A percentile compares a stretch with the other conserved stretches of the same genome.
phyloP scores from a whole-genome alignment of 2,797 vertebrate genomes.

The Gorsachius magnificus region DNA sequence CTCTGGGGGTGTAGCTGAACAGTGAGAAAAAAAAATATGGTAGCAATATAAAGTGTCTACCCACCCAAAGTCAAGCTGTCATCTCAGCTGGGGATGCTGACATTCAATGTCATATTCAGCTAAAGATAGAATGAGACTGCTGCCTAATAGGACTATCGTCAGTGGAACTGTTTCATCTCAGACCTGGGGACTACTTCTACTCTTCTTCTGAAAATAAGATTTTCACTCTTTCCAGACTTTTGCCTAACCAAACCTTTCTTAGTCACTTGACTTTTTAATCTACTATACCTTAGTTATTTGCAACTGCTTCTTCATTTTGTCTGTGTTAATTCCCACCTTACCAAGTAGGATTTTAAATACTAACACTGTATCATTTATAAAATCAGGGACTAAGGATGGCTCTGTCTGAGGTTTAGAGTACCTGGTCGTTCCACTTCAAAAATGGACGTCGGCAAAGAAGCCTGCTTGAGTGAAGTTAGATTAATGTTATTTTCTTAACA shows the following conservation, averaged over 20 bases:
- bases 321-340: not conserved
- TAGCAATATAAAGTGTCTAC: not conserved
- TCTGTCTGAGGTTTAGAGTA: not conserved
- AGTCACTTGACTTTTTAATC: not conserved
- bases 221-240: not conserved
- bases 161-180: not conserved
- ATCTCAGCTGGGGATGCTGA: not conserved
- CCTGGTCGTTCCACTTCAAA: not conserved
- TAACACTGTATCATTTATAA: not conserved
- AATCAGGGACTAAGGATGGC: not conserved
- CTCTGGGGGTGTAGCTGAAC: not conserved
- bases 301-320: not conserved
- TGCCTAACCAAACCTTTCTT: not conserved
- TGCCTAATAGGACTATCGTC: not conserved
- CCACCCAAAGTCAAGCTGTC: not conserved
- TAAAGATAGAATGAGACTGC: not conserved
- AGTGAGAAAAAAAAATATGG: not conserved
- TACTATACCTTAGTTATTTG: not conserved
- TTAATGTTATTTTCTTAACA: not conserved
- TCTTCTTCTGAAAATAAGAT: not conserved
- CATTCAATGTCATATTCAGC: not conserved
- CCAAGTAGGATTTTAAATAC: not conserved
- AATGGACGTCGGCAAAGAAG: not conserved
- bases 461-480: not conserved
- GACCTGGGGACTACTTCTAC: not conserved